Evolutionary conservation across 2,888 invertebrate genomes (phyloP), one percentile per base, ranked within the genome.

Genomic region (Cryptocephalus moraei): DNA sequence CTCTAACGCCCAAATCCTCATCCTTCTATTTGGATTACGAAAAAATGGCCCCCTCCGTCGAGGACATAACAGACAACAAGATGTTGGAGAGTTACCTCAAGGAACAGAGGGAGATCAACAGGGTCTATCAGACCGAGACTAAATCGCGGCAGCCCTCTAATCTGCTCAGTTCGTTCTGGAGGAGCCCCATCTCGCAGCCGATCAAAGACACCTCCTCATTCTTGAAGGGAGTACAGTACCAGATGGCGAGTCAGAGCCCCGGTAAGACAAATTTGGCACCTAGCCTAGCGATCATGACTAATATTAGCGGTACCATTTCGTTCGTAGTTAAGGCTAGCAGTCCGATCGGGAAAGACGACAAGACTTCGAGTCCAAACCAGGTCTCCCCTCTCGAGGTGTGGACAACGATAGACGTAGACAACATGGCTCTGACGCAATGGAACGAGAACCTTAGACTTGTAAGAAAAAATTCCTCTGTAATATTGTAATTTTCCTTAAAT

Each of bases 391-490:
- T 65, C 22, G 70, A 69, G 58, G 72, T 79, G 47, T 83, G 82
- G 81, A 74, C 78, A 49, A 76, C 78, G 42, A 75, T 83, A 52
- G 76, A 79, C 62, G 73, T 85, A 4, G 79, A 82, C 65, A 80
- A 82, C 14, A 78, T 75, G 48, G 78, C 79, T 56, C 75, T 90
- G 45, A 85, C 84, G 48, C 81, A 84, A 66, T 89, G 86, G 81
- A 84, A 84, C 56, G 84, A 84, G 52, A 87, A 87, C 73, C 70
- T 89, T 54, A 72, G 88, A 54, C 80, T 82, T 73, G 85, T 83
- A 67, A 65, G 70, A 1, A 32, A 22, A 22, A n/a, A n/a, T n/a
- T n/a, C n/a, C n/a, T n/a, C n/a, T n/a, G 34, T 34, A 34, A n/a
- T 34, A n/a, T 9, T 34, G n/a, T 34, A 9, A 9, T 34, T 36